Percentiles rank a stretch among this genome's conserved stretches.
phyloP scores from a whole-genome alignment of 1,140 invertebrate genomes.

The Pseudoatta argentina region DNA sequence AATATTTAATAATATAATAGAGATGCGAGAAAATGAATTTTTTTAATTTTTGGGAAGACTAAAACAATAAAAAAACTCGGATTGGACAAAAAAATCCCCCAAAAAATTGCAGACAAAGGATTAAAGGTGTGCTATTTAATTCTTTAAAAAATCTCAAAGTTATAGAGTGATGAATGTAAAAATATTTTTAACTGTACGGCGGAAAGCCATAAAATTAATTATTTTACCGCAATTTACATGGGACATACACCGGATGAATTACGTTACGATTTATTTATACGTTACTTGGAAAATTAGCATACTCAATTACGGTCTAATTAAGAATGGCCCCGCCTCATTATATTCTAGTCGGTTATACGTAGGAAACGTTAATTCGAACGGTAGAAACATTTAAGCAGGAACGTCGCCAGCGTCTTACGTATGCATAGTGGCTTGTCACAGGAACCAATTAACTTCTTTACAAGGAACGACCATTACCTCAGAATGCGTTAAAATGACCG shows the following conservation, averaged over 20 bases:
- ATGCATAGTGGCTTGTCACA: constrained; percentile 64
- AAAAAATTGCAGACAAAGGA: too few relatives aligned
- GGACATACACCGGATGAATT: neutral
- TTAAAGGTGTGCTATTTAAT: neutral
- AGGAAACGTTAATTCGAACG: constrained; percentile 38
- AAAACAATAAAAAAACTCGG: too few relatives aligned
- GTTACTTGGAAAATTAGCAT: constrained; percentile 17
- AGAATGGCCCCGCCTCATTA: constrained; percentile 20
- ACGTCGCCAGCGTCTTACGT: constrained; percentile 50
- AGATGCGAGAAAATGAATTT: too few relatives aligned
- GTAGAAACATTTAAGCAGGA: constrained; percentile 59
- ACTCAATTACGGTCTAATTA: constrained; percentile 58
- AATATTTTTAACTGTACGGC: neutral
- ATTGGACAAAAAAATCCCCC: too few relatives aligned
- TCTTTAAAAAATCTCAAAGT: neutral
- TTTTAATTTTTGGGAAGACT: too few relatives aligned
- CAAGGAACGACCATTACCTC: constrained; percentile 79
- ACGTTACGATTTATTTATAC: constrained; percentile 33
- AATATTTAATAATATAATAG: too few relatives aligned
- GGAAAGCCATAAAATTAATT: neutral
- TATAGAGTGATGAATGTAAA: neutral
- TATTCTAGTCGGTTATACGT: constrained; percentile 21
- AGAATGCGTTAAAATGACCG: constrained; percentile 69
- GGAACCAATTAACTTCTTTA: constrained; percentile 81
- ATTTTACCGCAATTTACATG: neutral